phyloP scores from a whole-genome alignment of 1,140 invertebrate species.

The Radopholus similis region DNA sequence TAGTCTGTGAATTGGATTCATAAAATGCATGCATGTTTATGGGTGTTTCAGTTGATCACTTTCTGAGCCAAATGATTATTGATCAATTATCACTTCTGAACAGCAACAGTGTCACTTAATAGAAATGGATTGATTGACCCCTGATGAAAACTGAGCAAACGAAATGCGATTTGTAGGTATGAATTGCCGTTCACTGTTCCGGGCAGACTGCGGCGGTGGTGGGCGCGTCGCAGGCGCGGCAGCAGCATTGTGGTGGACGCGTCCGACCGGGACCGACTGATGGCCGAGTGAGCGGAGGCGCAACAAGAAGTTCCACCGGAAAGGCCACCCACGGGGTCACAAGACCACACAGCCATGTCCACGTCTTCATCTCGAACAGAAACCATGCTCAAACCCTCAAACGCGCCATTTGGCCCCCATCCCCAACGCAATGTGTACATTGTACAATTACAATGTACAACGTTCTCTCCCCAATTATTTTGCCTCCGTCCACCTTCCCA shows the following conservation, averaged over 20 bases:
- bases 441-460: too few relatives aligned
- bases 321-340: too few relatives aligned
- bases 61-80: not conserved
- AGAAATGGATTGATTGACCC: not conserved
- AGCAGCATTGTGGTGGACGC: not conserved
- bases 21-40: too few relatives aligned
- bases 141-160: not conserved
- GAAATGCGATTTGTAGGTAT: not conserved
- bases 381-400: too few relatives aligned
- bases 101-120: not conserved
- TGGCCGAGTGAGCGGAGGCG: not conserved
- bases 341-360: not conserved
- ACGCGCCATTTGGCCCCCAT: too few relatives aligned
- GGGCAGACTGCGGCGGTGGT: not conserved
- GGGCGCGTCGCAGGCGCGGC: not conserved
- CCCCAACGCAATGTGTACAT: too few relatives aligned
- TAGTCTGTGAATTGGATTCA: not conserved
- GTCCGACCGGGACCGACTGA: not conserved
- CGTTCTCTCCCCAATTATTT: too few relatives aligned
- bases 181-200: conserved; percentile 16
- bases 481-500: too few relatives aligned
- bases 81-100: not conserved
- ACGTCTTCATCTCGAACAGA: too few relatives aligned
- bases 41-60: too few relatives aligned
- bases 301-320: not conserved